phyloP scores from a whole-genome alignment of 2,113 vertebrate species.

The Rhineura floridana region DNA sequence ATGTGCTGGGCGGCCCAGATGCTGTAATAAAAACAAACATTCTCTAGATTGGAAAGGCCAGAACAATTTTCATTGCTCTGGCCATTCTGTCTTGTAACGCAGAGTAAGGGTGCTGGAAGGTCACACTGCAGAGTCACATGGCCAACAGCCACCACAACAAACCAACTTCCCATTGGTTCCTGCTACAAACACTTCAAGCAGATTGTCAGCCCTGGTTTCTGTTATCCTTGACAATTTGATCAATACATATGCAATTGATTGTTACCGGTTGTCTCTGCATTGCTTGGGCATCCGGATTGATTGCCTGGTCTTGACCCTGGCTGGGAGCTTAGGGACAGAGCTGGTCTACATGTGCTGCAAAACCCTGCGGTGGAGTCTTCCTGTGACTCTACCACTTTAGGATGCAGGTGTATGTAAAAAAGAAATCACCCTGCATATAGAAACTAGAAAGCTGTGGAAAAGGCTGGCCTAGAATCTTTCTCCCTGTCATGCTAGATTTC shows the following conservation, averaged over 20 bases:
- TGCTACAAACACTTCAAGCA: neutral
- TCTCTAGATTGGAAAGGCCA: rapidly evolving
- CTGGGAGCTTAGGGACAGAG: neutral
- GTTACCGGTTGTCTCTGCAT: neutral
- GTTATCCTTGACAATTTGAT: neutral
- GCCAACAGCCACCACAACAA: neutral
- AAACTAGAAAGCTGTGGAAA: no score
- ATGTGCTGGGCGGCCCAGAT: neutral
- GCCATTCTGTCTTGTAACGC: neutral
- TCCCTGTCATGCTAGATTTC: no score
- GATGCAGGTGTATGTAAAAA: neutral
- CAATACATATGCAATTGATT: neutral
- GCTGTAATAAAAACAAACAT: neutral
- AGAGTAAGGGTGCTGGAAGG: neutral
- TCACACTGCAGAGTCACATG: neutral
- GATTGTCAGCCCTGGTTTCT: neutral
- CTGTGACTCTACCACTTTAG: neutral
- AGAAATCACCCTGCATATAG: no score
- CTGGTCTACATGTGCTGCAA: no score
- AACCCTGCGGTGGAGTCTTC: neutral
- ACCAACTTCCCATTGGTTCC: neutral
- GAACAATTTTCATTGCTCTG: neutral
- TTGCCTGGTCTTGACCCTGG: neutral
- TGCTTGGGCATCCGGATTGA: neutral
- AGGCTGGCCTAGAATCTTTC: no score